These are phyloP conservation scores for Drosophila aldrichi DNA, from an alignment of 2,888 invertebrate species.

Conservation along the genomic window DNA sequence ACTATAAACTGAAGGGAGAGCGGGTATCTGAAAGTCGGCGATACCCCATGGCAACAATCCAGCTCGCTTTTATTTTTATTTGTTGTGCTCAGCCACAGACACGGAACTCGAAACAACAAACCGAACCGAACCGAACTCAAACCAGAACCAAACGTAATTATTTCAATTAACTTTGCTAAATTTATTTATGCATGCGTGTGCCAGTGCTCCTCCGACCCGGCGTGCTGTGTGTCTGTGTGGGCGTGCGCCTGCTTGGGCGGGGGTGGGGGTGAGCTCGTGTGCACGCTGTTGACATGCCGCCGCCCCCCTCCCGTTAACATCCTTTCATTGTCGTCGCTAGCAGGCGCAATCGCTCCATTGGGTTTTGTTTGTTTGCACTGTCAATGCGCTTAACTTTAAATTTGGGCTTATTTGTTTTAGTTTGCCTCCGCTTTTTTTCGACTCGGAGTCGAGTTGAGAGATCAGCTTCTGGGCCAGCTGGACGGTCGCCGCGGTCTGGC, in stretches of 20 bases:
- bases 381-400: constrained; percentile 13
- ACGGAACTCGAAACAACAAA: constrained; percentile 13
- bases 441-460: not conserved
- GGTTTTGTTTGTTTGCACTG: constrained; percentile 11
- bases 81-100: constrained; percentile 21
- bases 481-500: not conserved
- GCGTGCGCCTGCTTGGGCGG: constrained; percentile 8
- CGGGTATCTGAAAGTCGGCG: not conserved
- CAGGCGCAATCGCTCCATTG: constrained; percentile 18
- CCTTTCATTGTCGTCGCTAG: constrained; percentile 27
- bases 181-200: constrained; percentile 54
- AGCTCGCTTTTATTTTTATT: not conserved
- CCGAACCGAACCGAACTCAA: constrained; percentile 2
- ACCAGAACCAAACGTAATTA: constrained; percentile 41
- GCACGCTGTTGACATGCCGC: constrained; percentile 48
- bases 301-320: constrained; percentile 23
- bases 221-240: constrained; percentile 4
- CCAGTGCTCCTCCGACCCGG: not conserved
- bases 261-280: constrained; percentile 17
- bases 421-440: not conserved
- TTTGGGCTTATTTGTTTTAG: constrained; percentile 2
- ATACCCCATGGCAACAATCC: not conserved
- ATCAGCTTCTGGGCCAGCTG: constrained; percentile 2
- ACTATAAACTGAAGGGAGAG: not conserved
- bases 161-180: constrained; percentile 64